Evolutionary conservation across 2,888 invertebrate genomes (phyloP).

Genomic region (Invenusta paracnida): DNA sequence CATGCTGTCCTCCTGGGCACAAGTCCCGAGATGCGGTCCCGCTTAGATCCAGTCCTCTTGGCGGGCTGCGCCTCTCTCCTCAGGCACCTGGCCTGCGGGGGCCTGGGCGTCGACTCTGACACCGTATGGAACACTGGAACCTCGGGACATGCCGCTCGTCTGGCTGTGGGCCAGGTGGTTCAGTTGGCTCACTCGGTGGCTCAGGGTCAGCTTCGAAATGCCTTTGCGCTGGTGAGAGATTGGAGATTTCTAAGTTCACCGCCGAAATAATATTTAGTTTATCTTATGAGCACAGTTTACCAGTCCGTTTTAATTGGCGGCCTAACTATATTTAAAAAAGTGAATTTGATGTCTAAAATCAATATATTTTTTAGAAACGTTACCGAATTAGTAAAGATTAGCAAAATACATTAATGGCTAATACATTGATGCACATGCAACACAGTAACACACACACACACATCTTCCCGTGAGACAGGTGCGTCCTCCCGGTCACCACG

Average conservation of each 20-base stretch:
- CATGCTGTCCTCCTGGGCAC: constrained; percentile 6
- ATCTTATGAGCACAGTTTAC: too few relatives aligned
- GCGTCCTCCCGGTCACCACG: constrained; percentile 77
- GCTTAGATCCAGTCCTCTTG: not conserved
- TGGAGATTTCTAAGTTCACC: too few relatives aligned
- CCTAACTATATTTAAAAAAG: too few relatives aligned
- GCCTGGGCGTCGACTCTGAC: constrained; percentile 91
- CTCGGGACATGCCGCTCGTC: constrained; percentile 82
- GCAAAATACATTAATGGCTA: too few relatives aligned
- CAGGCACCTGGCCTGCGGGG: constrained; percentile 73
- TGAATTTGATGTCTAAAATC: too few relatives aligned
- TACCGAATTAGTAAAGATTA: too few relatives aligned
- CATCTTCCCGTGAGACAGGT: not conserved
- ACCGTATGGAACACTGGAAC: constrained; percentile 90
- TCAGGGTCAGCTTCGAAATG: constrained; percentile 63
- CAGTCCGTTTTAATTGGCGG: too few relatives aligned
- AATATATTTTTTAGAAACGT: too few relatives aligned
- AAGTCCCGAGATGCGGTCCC: not conserved
- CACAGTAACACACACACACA: too few relatives aligned
- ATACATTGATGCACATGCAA: not conserved
- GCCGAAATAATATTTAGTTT: too few relatives aligned
- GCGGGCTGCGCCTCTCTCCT: not conserved
- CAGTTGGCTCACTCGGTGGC: constrained; percentile 68
- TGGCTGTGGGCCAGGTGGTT: constrained; percentile 87
- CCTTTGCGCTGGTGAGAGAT: constrained; percentile 86